A percentile compares a stretch with the other conserved stretches of the same genome.
phyloP scores from a whole-genome alignment of 2,888 invertebrate genomes.

The Alviniconcha strummeri region DNA sequence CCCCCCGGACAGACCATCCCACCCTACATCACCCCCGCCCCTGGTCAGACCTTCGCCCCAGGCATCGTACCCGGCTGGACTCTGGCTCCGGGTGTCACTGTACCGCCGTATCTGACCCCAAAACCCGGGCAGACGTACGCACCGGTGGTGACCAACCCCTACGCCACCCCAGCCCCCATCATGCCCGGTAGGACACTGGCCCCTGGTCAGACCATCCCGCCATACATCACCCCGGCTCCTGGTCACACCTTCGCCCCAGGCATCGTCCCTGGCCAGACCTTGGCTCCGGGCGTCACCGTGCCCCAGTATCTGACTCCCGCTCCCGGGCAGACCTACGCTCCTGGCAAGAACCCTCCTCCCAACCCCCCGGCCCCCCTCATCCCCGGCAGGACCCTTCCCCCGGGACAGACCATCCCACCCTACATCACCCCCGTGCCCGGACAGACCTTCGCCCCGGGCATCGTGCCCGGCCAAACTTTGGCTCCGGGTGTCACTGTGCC shows the following conservation, averaged over 20 bases:
- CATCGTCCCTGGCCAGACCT: constrained; percentile 41
- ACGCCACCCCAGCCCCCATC: constrained; percentile 22
- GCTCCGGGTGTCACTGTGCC: constrained; percentile 35
- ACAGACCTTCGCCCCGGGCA: constrained; percentile 50
- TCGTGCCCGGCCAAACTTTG: constrained; percentile 43
- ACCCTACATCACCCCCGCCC: constrained; percentile 30
- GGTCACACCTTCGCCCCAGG: constrained; percentile 50
- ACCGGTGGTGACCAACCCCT: constrained; percentile 40
- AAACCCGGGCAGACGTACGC: constrained; percentile 48
- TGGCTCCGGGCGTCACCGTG: constrained; percentile 37
- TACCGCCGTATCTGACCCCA: constrained; percentile 43
- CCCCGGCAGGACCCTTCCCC: constrained; percentile 48
- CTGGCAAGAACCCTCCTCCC: constrained; percentile 43
- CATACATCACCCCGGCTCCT: constrained; percentile 46
- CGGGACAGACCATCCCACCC: constrained; percentile 43
- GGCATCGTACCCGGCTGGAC: constrained; percentile 36
- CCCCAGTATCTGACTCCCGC: constrained; percentile 44
- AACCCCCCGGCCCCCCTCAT: constrained; percentile 47
- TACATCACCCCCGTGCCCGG: constrained; percentile 50
- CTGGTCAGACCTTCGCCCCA: constrained; percentile 44
- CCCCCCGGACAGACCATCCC: constrained; percentile 30
- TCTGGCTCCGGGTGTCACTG: constrained; percentile 19
- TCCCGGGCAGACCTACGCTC: constrained; percentile 45
- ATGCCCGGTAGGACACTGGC: constrained; percentile 26
- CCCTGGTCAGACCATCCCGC: constrained; percentile 45